Base-by-base conservation (phyloP, 2,113 vertebrate genomes). In the Pomatostomus ruficeps region DNA sequence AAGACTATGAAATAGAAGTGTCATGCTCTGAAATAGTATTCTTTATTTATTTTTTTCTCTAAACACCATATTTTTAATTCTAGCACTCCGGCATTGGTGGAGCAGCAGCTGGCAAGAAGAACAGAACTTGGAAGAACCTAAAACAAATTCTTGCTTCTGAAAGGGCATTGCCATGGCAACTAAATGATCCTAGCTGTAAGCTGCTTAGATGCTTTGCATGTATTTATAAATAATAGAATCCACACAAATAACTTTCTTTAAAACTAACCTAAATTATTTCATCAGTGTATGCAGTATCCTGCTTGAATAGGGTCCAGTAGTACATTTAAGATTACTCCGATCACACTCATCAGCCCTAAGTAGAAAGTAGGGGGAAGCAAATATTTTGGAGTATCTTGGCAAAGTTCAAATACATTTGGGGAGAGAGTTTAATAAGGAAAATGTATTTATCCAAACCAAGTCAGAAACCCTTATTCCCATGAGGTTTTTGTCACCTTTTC, bases 41-140 rank as follows among this genome's bases (percentile, higher is more conserved):
- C 58, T 85, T 85, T 54, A 17, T 85, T 96, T 87, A 75, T 79
- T 94, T 91, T 91, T 94, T 74, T 67, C 88, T 91, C 91, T 96
- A 67, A 97, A 87, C 59, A 81, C 66, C 21, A 2, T 72, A 49
- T 94, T 96, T 93, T 97, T 80, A 36, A 95, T 92, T 97, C 63
- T 82, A 99, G 99, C 99, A 99, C 93, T 99, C 99, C 6, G 98
- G 99, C 87, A 99, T 99, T 51, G 99, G 99, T 67, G 99, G 99
- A 49, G 99, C 99, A 76, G 98, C 99, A 75, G 99, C 99, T 91
- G 99, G 99, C 95, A 99, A 99, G 97, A 99, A 99, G 98, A 99
- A 99, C 88, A 98, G 99, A 96, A 99, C 99, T 88, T 99, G 99
- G 99, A 99, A 99, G 97, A 99, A 99, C 97, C 98, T 99, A 85